phyloP scores from a whole-genome alignment of 1,140 invertebrate genomes.

The Dreissena rostriformis region DNA sequence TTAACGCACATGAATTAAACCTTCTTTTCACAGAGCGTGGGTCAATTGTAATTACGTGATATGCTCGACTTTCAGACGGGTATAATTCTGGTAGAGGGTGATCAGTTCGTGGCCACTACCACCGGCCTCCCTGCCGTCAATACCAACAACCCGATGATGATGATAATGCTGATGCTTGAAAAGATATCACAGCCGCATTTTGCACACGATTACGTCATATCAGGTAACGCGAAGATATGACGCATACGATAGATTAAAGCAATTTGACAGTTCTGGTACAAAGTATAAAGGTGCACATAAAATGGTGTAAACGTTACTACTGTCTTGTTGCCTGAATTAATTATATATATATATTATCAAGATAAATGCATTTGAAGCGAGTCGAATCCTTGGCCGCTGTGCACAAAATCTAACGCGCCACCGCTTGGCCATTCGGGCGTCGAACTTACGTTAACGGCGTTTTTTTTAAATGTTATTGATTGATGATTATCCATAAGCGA shows the following conservation, averaged over 20 bases:
- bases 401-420: not conserved
- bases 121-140: not conserved
- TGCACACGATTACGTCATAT: conserved; percentile 23
- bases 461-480: too few relatives aligned
- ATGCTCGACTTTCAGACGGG: conserved; percentile 10
- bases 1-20: too few relatives aligned
- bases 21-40: too few relatives aligned
- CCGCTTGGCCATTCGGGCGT: too few relatives aligned
- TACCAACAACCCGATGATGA: not conserved
- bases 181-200: not conserved
- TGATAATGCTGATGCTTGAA: not conserved
- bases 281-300: not conserved
- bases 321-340: too few relatives aligned
- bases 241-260: not conserved
- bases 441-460: too few relatives aligned
- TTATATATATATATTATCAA: not conserved
- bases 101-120: conserved; percentile 1
- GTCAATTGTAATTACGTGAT: too few relatives aligned
- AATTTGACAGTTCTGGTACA: not conserved
- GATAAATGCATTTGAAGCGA: not conserved
- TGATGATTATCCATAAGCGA: too few relatives aligned
- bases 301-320: not conserved
- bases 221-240: conserved; percentile 3
- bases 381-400: not conserved
- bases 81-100: conserved; percentile 3